Percentiles rank a stretch among this genome's conserved stretches.
phyloP scores from a whole-genome alignment of 2,797 vertebrate species.

The Platalea minor region DNA sequence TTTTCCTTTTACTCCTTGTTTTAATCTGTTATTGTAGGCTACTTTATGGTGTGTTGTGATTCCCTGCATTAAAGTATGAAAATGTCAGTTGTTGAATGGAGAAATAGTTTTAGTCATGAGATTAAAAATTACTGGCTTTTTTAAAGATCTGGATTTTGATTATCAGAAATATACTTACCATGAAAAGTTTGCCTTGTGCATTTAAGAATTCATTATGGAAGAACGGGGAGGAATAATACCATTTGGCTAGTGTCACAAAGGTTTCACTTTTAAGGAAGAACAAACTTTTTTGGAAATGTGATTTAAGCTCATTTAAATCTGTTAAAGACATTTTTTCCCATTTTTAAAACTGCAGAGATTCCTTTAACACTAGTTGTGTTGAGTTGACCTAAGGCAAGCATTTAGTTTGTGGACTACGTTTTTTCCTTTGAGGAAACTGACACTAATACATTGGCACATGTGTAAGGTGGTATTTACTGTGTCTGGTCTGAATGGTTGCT shows the following conservation, averaged over 20 bases:
- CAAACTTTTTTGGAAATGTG: not conserved
- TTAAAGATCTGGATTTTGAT: not conserved
- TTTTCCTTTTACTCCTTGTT: not conserved
- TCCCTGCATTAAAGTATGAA: not conserved
- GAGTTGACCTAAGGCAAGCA: not conserved
- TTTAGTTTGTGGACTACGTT: not conserved
- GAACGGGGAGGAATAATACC: not conserved
- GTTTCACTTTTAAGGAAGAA: not conserved
- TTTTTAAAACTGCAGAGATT: not conserved
- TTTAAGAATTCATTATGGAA: not conserved
- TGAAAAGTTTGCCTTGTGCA: not conserved
- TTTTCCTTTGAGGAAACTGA: not conserved
- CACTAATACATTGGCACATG: too few species aligned
- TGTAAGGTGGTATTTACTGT: not conserved
- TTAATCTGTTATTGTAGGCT: not conserved
- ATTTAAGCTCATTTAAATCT: not conserved
- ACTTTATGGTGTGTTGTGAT: not conserved
- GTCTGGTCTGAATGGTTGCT: not conserved
- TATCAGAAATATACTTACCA: not conserved
- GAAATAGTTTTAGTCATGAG: not conserved
- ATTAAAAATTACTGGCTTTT: not conserved
- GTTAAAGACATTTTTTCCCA: accelerated
- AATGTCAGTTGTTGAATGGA: not conserved
- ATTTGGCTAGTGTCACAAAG: not conserved
- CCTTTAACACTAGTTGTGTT: not conserved